phyloP scores from a whole-genome alignment of 23 tunicate genomes.

The Phallusia fumigata region DNA sequence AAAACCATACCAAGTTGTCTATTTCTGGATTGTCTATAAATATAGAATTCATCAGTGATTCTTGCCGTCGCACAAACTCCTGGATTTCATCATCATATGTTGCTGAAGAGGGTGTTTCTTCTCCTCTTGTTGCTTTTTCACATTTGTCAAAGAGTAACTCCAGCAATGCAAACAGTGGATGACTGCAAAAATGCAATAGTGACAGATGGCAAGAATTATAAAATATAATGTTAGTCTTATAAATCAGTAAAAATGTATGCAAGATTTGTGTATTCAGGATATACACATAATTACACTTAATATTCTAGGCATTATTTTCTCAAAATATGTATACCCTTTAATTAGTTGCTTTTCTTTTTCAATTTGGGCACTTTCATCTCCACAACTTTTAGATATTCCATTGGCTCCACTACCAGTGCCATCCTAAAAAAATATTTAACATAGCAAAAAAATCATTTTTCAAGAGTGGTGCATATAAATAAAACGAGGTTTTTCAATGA shows the following conservation, averaged over 20 bases:
- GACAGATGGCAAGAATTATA: background rate
- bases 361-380: slow-evolving; percentile 71
- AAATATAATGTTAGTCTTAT: no score
- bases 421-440: slow-evolving; percentile 14
- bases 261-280: no score
- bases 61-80: slow-evolving; percentile 81
- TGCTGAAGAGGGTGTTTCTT: slow-evolving; percentile 70
- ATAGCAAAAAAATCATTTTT: background rate
- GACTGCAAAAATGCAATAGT: slow-evolving; percentile 37
- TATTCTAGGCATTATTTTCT: background rate
- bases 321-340: slow-evolving; percentile 39
- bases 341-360: slow-evolving; percentile 89
- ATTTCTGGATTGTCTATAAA: slow-evolving; percentile 89
- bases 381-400: slow-evolving; percentile 3
- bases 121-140: slow-evolving; percentile 93
- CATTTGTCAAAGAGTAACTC: slow-evolving; percentile 96
- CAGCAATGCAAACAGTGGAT: slow-evolving; percentile 86
- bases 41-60: slow-evolving; percentile 49
- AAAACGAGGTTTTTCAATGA: no score
- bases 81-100: slow-evolving; percentile 88
- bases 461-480: no score
- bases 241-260: no score
- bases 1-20: slow-evolving; percentile 77
- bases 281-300: no score
- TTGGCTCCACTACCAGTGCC: slow-evolving; percentile 22